These are phyloP conservation scores for Eueides isabella DNA, from an alignment of 1,140 invertebrate species.

Conservation along the genomic window DNA sequence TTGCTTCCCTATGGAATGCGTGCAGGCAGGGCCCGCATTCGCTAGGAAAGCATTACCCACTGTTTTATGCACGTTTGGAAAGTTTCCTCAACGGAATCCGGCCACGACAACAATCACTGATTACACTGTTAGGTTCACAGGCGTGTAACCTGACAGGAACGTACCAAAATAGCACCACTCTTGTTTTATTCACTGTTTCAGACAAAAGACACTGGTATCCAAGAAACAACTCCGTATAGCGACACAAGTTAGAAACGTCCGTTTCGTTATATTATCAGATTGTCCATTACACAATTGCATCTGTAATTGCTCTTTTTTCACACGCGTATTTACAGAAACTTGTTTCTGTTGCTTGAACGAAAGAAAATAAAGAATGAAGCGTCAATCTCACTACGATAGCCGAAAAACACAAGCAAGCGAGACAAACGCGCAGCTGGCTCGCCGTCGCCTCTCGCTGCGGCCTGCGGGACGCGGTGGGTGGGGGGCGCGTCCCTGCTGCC, in stretches of 20 bases:
- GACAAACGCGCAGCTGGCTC: slow-evolving; percentile 72
- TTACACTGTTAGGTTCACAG: slow-evolving; percentile 70
- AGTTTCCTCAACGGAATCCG: slow-evolving; percentile 79
- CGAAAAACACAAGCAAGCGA: slow-evolving; percentile 76
- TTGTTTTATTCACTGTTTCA: slow-evolving; percentile 73
- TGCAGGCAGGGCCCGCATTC: slow-evolving; percentile 77
- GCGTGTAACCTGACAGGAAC: slow-evolving; percentile 67
- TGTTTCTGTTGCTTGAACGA: slow-evolving; percentile 50
- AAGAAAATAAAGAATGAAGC: slow-evolving; percentile 68
- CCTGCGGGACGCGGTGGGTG: slow-evolving; percentile 62
- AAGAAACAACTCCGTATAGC: slow-evolving; percentile 62
- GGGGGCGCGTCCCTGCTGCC: slow-evolving; percentile 61
- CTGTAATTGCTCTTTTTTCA: slow-evolving; percentile 52
- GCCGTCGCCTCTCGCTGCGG: slow-evolving; percentile 73
- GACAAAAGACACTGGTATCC: slow-evolving; percentile 78
- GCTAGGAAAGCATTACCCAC: slow-evolving; percentile 79
- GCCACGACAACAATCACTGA: slow-evolving; percentile 81
- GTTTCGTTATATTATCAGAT: slow-evolving; percentile 46
- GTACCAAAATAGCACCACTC: slow-evolving; percentile 72
- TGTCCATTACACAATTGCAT: slow-evolving; percentile 48
- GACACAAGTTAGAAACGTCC: slow-evolving; percentile 53
- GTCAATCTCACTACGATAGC: slow-evolving; percentile 73
- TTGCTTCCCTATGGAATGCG: slow-evolving; percentile 78
- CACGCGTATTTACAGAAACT: slow-evolving; percentile 62
- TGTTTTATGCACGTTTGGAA: slow-evolving; percentile 80